A percentile compares a stretch with the other conserved stretches of the same genome.
These are phyloP conservation scores for Orthosia incerta DNA, from an alignment of 2,888 invertebrate genomes.

Conservation along the genomic window DNA sequence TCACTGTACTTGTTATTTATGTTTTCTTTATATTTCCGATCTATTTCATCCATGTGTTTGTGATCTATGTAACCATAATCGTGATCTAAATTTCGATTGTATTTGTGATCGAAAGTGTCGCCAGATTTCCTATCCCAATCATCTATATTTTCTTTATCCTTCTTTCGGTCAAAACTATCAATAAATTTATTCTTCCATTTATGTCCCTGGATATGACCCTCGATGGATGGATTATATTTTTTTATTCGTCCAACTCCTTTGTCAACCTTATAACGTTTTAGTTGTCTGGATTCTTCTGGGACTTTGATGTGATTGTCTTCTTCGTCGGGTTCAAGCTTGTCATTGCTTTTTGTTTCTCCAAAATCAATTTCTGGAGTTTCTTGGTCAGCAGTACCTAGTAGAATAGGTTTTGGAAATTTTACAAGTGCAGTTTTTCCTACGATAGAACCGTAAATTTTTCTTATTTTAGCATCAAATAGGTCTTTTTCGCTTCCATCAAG, in stretches of 20 bases:
- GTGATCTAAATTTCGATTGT: not conserved
- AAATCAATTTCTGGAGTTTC: slow-evolving; percentile 52
- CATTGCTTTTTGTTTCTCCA: slow-evolving; percentile 32
- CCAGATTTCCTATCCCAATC: slow-evolving; percentile 23
- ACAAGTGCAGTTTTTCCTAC: slow-evolving; percentile 65
- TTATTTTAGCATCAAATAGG: slow-evolving; percentile 80
- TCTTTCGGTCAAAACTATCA: slow-evolving; percentile 29
- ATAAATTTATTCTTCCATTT: slow-evolving; percentile 43
- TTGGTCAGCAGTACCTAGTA: slow-evolving; percentile 19
- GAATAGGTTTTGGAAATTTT: slow-evolving; percentile 31
- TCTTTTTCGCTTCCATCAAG: slow-evolving; percentile 76
- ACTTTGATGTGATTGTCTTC: slow-evolving; percentile 15
- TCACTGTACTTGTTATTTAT: slow-evolving; percentile 35
- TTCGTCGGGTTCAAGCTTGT: slow-evolving; percentile 24
- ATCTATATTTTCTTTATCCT: slow-evolving; percentile 44
- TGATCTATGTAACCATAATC: slow-evolving; percentile 17
- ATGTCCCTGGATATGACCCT: slow-evolving; percentile 1
- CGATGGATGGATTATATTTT: slow-evolving; percentile 24
- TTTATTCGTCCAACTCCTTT: slow-evolving; percentile 5
- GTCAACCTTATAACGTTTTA: slow-evolving; percentile 15
- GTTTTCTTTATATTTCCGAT: slow-evolving; percentile 31
- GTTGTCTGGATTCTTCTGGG: slow-evolving; percentile 12
- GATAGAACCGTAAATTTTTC: slow-evolving; percentile 79
- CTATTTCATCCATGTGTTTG: slow-evolving; percentile 34
- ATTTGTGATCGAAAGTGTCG: slow-evolving; percentile 8